phyloP scores from a whole-genome alignment of 2,797 vertebrate species.

The Spinus olivaceus region DNA sequence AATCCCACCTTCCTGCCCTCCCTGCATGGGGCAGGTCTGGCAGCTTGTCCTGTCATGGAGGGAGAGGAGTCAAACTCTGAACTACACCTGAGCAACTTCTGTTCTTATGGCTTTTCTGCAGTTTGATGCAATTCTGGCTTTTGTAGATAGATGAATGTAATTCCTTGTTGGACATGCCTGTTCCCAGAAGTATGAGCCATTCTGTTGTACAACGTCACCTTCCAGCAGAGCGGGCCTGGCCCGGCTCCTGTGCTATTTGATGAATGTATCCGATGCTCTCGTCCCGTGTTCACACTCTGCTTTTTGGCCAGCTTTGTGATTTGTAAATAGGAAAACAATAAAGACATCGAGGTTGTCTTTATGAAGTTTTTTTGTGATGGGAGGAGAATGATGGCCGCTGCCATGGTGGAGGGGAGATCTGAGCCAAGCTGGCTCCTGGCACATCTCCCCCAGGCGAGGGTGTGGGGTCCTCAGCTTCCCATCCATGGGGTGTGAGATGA shows the following conservation, averaged over 20 bases:
- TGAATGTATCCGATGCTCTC: slow-evolving; percentile 61
- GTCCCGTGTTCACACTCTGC: slow-evolving; percentile 42
- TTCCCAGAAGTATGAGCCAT: not conserved
- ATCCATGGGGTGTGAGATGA: rapidly evolving
- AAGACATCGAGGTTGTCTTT: slow-evolving; percentile 60
- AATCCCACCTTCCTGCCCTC: not conserved
- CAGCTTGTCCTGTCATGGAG: not conserved
- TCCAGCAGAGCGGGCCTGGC: not conserved
- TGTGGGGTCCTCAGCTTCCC: rapidly evolving
- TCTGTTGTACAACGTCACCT: slow-evolving; percentile 1
- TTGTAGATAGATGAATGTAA: slow-evolving; percentile 58
- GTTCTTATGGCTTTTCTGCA: not conserved
- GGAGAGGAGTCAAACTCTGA: not conserved
- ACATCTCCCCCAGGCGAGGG: rapidly evolving
- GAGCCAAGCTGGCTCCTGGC: rapidly evolving
- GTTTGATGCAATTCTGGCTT: slow-evolving; percentile 29
- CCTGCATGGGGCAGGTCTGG: not conserved
- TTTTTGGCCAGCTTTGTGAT: slow-evolving; percentile 53
- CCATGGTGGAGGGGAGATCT: not conserved
- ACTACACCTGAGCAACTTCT: not conserved
- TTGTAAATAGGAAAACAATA: slow-evolving; percentile 73
- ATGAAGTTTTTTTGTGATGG: not conserved
- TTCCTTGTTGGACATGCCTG: slow-evolving; percentile 19
- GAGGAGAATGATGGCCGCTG: rapidly evolving
- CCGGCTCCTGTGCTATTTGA: not conserved